A percentile compares a stretch with the other conserved stretches of the same genome.
Conservation (phyloP, 2,888 invertebrate species). For the Stegana nigrithorax region DNA sequence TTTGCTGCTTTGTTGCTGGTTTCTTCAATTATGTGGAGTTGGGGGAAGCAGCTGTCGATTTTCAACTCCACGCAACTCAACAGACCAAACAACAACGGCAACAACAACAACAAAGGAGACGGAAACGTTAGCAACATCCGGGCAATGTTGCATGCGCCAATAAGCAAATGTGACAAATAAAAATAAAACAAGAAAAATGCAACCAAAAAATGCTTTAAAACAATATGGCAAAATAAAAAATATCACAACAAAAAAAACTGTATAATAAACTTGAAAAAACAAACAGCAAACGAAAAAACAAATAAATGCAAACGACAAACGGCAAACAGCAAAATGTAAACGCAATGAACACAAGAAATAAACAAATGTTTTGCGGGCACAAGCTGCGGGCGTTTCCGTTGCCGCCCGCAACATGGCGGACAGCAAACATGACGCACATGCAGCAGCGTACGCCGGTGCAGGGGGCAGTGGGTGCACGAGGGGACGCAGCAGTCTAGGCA, state of each 20-base stretch:
- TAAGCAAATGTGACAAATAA: constrained; percentile 8
- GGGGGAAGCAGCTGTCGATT: no score
- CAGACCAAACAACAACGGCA: constrained; percentile 37
- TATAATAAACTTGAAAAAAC: neutral
- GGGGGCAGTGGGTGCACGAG: neutral
- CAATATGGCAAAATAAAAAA: no score
- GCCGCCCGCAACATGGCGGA: constrained; percentile 18
- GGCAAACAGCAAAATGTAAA: constrained; percentile 43
- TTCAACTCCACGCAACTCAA: constrained; percentile 37
- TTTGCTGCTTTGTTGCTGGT: no score
- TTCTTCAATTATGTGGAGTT: no score
- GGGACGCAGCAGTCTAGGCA: neutral
- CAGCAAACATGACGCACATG: no score
- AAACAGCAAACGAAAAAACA: constrained; percentile 6
- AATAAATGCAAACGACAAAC: constrained; percentile 47
- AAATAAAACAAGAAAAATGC: neutral
- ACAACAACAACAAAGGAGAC: constrained; percentile 27
- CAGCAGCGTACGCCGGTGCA: no score
- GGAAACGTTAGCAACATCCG: constrained; percentile 46
- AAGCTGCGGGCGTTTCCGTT: constrained; percentile 47
- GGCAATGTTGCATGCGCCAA: constrained; percentile 20
- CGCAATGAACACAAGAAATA: constrained; percentile 31
- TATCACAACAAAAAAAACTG: neutral
- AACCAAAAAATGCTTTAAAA: no score
- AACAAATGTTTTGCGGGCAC: constrained; percentile 39